phyloP scores from a whole-genome alignment of 2,888 invertebrate genomes.

The Cephus nigrinus region DNA sequence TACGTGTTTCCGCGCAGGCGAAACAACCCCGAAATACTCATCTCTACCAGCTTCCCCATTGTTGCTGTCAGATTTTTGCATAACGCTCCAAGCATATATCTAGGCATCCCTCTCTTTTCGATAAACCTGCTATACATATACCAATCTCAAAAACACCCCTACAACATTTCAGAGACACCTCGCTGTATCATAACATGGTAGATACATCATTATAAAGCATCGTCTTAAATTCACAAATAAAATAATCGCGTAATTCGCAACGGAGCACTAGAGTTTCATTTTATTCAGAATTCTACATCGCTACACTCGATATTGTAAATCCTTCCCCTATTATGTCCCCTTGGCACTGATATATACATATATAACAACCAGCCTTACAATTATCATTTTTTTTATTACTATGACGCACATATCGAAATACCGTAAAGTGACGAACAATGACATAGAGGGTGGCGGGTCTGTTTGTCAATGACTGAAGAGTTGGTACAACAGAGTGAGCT shows the following conservation, averaged over 20 bases:
- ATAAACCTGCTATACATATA: not conserved
- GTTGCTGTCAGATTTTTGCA: conserved; percentile 21
- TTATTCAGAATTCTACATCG: not conserved
- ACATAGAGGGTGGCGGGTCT: conserved; percentile 28
- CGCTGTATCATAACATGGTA: not conserved
- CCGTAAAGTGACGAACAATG: conserved; percentile 22
- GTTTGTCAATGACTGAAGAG: conserved; percentile 42
- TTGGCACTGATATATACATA: not conserved
- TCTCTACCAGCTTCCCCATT: not conserved
- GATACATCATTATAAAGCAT: not conserved
- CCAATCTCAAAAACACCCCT: not conserved
- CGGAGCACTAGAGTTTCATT: not conserved
- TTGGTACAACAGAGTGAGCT: conserved; percentile 32
- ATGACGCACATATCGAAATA: conserved; percentile 40
- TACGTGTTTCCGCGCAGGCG: not conserved
- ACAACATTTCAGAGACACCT: not conserved
- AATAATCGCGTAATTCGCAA: not conserved
- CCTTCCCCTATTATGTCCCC: not conserved
- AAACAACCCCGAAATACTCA: not conserved
- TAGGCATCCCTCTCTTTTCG: not conserved
- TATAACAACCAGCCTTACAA: conserved; percentile 26
- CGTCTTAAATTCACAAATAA: not conserved
- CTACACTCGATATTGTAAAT: not conserved
- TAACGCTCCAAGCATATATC: conserved; percentile 12
- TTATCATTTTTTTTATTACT: conserved; percentile 38